Evolutionary conservation across 2,888 invertebrate species (phyloP), one percentile per base, ranked within the genome.

Genomic region (Zelleria hepariella): DNA sequence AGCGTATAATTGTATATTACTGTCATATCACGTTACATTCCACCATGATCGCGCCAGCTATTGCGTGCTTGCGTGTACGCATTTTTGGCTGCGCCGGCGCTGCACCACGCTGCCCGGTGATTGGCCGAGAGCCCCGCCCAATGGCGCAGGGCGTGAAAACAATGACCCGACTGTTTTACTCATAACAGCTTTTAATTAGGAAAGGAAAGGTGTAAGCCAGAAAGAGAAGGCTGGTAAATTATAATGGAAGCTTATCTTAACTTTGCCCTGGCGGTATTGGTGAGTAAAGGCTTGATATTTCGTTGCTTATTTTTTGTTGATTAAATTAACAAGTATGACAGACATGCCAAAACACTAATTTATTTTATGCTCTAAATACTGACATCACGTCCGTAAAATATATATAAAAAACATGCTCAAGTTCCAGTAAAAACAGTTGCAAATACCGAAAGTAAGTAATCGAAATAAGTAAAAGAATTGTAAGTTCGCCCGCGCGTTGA

Each of bases 51-150:
- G 15, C 15, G 32, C n/a, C n/a, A 42, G 32, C 32, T 42, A 42
- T 10, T 42, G n/a, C n/a, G n/a, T 42, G 24, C 15, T 8, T 55
- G 32, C 42, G 27, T 10, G 55, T 32, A 18, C 55, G 55, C 55
- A 55, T 20, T 32, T 18, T 2, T 15, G 10, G 32, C 23, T 65
- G 64, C 66, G 69, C 66, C 54, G 60, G 63, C 67, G 69, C 27
- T 4, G 42, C 67, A n/a, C n/a, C n/a, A n/a, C n/a, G n/a, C n/a
- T n/a, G 59, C 62, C 58, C 53, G 61, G 64, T 73, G 69, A 83
- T 82, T 82, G 83, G 84, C 56, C 60, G 67, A 27, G 56, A 65
- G 67, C 68, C 78, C 80, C 73, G 76, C 77, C 75, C 71, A 68
- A 69, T 63, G 68, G 64, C 65, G 71, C 64, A 74, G 72, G 70